Percentiles rank a stretch among this genome's conserved stretches.
phyloP scores from a whole-genome alignment of 2,113 vertebrate species.

The Gila orcuttii region DNA sequence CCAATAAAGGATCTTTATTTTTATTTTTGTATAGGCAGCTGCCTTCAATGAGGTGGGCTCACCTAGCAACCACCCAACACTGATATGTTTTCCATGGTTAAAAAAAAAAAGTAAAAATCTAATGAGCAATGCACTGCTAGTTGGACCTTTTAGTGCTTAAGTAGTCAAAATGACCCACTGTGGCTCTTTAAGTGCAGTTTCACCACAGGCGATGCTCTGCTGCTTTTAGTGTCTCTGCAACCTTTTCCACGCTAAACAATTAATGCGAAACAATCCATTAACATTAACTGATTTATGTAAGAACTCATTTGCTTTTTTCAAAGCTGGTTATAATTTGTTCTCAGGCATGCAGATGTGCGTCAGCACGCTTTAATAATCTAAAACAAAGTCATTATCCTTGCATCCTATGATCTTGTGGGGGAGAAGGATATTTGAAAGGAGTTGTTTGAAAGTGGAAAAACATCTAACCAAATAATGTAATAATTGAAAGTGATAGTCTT shows the following conservation, averaged over 20 bases:
- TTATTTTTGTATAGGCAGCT: no score
- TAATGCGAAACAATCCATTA: not conserved
- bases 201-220: not conserved
- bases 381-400: not conserved
- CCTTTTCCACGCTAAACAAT: not conserved
- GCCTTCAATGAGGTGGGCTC: no score
- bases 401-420: not conserved
- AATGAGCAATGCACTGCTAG: not conserved
- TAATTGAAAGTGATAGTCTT: not conserved
- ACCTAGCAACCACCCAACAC: no score
- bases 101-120: not conserved
- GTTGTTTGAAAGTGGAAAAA: not conserved
- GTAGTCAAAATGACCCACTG: not conserved
- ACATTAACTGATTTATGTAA: not conserved
- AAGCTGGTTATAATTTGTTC: not conserved
- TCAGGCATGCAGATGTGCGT: not conserved
- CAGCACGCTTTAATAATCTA: not conserved
- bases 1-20: no score
- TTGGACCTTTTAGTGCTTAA: not conserved
- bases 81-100: not conserved
- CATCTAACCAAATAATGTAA: not conserved
- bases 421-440: not conserved
- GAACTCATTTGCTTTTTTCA: not conserved
- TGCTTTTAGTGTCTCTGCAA: not conserved
- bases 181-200: slow-evolving; percentile 5